phyloP scores from a whole-genome alignment of 2,797 vertebrate genomes.

The Tympanoctomys barrerae region DNA sequence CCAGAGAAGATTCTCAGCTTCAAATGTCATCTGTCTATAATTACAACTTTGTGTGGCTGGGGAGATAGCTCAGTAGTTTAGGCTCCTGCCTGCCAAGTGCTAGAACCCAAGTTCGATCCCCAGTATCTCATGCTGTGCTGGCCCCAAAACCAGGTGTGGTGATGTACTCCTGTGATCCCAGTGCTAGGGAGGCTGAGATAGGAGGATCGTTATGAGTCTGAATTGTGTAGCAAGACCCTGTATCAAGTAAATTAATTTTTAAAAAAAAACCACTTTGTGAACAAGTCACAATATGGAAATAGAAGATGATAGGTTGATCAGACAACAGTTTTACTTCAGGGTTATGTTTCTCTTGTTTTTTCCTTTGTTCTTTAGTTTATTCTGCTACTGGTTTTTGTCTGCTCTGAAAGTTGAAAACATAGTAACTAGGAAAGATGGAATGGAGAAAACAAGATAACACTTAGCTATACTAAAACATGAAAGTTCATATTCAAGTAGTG shows the following conservation, averaged over 20 bases:
- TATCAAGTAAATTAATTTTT: no score
- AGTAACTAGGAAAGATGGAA: slow-evolving; percentile 16
- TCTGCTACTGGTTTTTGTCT: slow-evolving; percentile 12
- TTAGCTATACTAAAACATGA: slow-evolving; percentile 40
- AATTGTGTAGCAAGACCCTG: no score
- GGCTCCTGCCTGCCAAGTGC: no score
- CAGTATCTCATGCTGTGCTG: no score
- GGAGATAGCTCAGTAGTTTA: no score
- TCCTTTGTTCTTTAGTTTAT: slow-evolving; percentile 15
- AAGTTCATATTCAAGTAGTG: slow-evolving; percentile 35
- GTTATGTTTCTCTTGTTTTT: slow-evolving; percentile 30
- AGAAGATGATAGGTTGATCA: slow-evolving; percentile 14
- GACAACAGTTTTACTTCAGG: slow-evolving; percentile 22
- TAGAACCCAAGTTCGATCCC: no score
- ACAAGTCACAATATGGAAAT: slow-evolving; percentile 21
- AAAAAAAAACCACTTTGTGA: background rate
- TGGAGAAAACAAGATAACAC: slow-evolving; percentile 1
- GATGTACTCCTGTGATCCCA: no score
- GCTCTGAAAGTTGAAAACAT: slow-evolving; percentile 41
- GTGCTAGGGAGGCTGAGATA: no score
- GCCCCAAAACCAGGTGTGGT: no score
- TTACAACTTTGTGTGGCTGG: background rate
- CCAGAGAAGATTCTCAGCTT: slow-evolving; percentile 47
- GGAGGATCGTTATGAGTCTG: no score
- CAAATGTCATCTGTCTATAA: background rate